Evolutionary conservation across 1,140 invertebrate genomes (phyloP).

Genomic region (Diabrotica undecimpunctata): DNA sequence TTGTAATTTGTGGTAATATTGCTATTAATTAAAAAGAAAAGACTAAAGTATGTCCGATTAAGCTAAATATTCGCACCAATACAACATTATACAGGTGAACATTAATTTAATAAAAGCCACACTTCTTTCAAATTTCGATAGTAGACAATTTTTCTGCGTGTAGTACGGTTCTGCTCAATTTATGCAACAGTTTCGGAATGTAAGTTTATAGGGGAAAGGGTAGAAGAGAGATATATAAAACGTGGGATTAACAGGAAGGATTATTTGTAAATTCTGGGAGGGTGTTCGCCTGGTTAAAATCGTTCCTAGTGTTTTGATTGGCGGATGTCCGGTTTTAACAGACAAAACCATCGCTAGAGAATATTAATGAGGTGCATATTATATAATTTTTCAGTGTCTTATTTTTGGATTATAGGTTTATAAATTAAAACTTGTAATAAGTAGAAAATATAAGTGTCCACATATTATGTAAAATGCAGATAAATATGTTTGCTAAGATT

Average conservation of each 20-base stretch:
- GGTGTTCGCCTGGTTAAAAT: conserved; percentile 23
- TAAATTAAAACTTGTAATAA: neutral
- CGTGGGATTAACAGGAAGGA: conserved; percentile 13
- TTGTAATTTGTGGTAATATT: no score
- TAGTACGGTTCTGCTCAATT: neutral
- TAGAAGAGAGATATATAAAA: neutral
- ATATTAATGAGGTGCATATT: conserved; percentile 22
- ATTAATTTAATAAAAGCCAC: no score
- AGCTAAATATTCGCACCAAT: no score
- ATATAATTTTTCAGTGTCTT: neutral
- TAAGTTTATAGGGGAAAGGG: neutral
- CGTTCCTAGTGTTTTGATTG: conserved; percentile 20
- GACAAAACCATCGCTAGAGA: conserved; percentile 13
- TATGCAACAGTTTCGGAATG: neutral
- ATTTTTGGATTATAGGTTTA: neutral
- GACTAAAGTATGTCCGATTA: no score
- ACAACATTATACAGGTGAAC: no score
- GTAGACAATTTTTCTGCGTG: neutral
- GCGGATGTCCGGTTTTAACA: conserved; percentile 26
- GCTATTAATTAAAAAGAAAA: no score
- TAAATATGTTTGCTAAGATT: no score
- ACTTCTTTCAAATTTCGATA: no score
- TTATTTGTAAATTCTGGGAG: conserved; percentile 20
- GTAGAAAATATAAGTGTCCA: no score
- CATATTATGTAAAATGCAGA: no score